A percentile compares a stretch with the other conserved stretches of the same genome.
Evolutionary conservation across 2,888 invertebrate species (phyloP).

Genomic region (Drosophila mimetica): DNA sequence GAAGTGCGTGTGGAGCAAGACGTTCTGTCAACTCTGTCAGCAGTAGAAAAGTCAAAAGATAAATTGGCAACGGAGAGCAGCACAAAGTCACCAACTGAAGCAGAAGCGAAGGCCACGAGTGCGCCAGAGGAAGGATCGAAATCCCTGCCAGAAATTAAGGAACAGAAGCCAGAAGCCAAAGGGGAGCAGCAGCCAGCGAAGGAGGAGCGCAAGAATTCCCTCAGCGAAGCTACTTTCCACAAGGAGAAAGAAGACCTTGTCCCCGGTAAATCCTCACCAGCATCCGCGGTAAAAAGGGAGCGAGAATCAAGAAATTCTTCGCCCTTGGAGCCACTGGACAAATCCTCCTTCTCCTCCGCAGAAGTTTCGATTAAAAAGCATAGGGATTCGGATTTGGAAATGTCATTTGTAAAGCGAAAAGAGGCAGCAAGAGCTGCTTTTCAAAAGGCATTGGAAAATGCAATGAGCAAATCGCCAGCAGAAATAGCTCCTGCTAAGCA

Average conservation of each 20-base stretch:
- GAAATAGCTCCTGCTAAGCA: not conserved
- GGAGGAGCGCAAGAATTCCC: not conserved
- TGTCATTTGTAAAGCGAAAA: fast-evolving
- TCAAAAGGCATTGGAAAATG: not conserved
- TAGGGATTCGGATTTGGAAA: not conserved
- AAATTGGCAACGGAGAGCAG: too few species aligned
- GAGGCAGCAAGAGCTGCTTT: not conserved
- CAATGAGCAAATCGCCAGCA: not conserved
- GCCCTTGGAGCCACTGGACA: not conserved
- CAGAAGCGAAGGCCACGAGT: not conserved
- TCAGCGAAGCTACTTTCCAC: not conserved
- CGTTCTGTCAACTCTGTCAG: not conserved
- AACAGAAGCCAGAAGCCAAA: not conserved
- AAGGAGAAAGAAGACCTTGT: conserved; percentile 1
- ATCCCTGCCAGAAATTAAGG: not conserved
- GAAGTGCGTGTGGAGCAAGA: not conserved
- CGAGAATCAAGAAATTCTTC: not conserved
- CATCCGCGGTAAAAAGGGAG: not conserved
- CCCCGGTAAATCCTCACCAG: not conserved
- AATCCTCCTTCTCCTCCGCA: not conserved
- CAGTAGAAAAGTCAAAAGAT: not conserved
- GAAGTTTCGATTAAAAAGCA: not conserved
- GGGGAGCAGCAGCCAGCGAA: too few species aligned
- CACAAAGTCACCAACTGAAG: too few species aligned
- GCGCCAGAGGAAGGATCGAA: not conserved